Evolutionary conservation across 2,888 invertebrate species (phyloP).

Genomic region (Saturnia pavonia): DNA sequence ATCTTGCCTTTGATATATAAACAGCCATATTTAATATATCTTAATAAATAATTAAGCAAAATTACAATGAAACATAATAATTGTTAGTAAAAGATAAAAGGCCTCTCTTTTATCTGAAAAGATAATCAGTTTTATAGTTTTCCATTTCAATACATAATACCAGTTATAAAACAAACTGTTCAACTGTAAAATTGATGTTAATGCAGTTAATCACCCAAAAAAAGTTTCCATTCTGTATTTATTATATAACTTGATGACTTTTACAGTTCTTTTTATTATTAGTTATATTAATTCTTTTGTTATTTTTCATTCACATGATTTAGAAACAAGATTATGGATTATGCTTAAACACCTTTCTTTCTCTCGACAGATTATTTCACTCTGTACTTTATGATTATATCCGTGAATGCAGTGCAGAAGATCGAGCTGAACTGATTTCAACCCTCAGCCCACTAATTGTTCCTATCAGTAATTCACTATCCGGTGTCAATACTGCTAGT

Average conservation of each 20-base stretch:
- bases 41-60: too few species aligned
- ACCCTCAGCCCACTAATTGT: constrained; percentile 86
- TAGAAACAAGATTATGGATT: neutral
- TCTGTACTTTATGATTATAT: constrained; percentile 91
- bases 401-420: constrained; percentile 85
- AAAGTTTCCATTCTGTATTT: too few species aligned
- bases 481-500: constrained; percentile 91
- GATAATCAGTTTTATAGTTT: neutral
- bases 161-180: neutral
- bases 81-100: neutral
- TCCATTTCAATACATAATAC: neutral
- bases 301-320: neutral
- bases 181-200: too few species aligned
- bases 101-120: neutral
- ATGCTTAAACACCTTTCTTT: neutral
- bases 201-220: too few species aligned
- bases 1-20: neutral
- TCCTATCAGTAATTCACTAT: constrained; percentile 87
- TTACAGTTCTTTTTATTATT: too few species aligned
- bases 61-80: too few species aligned
- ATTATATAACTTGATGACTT: too few species aligned
- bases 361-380: constrained; percentile 85
- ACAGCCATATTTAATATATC: too few species aligned
- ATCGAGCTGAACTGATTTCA: constrained; percentile 88
- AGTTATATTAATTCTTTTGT: too few species aligned